phyloP scores from a whole-genome alignment of 2,797 vertebrate species.

The Hephaestus fuliginosus region DNA sequence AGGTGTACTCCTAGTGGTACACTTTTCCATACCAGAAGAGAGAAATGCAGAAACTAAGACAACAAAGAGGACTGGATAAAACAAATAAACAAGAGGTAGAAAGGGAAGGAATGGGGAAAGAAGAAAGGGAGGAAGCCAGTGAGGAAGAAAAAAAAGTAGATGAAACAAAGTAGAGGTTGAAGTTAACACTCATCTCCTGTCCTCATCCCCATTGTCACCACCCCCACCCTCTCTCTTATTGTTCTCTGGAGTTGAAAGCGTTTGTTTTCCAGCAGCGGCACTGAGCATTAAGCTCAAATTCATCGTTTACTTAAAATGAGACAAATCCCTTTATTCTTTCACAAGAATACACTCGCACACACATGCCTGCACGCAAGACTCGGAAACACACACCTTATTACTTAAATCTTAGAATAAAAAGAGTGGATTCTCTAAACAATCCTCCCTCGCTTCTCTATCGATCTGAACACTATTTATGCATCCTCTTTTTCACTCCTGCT shows the following conservation, averaged over 20 bases:
- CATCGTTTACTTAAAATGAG: conserved; percentile 52
- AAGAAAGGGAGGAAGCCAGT: neutral
- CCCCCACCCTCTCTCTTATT: conserved; percentile 23
- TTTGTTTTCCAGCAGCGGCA: conserved; percentile 59
- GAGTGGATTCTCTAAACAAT: conserved; percentile 50
- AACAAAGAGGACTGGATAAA: neutral
- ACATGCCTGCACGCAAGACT: neutral
- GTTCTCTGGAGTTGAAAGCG: conserved; percentile 40
- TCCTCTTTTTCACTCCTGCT: conserved; percentile 26
- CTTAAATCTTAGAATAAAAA: conserved; percentile 47
- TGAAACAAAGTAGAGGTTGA: conserved; percentile 18
- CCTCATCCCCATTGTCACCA: conserved; percentile 13
- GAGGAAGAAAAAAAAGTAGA: neutral
- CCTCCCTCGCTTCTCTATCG: conserved; percentile 29
- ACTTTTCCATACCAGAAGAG: neutral
- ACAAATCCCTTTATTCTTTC: conserved; percentile 50
- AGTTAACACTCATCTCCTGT: conserved; percentile 38
- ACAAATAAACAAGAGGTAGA: neutral
- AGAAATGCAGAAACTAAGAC: neutral
- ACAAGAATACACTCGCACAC: conserved; percentile 9
- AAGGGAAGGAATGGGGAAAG: neutral
- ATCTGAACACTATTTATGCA: conserved; percentile 47
- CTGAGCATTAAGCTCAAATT: conserved; percentile 49
- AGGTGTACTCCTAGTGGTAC: neutral
- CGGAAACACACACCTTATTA: conserved; percentile 48